Evolutionary conservation across 2,797 vertebrate species (phyloP), one percentile per base, ranked within the genome.

Genomic region (Chloroceryle inda): DNA sequence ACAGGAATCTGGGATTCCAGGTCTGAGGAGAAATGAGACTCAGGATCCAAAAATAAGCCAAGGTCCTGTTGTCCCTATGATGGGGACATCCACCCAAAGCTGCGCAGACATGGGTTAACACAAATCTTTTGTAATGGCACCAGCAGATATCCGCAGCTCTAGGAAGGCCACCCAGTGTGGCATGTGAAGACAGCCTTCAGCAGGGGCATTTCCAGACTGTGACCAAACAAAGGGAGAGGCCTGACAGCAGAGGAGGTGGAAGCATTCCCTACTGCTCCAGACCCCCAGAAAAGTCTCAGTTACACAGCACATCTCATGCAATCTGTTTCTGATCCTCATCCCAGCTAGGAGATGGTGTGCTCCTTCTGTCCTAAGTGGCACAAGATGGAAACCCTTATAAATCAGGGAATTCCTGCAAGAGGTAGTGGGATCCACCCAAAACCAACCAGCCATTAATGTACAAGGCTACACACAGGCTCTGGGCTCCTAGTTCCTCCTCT

Each of bases 321-420:
- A 44, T 9, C 29, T 33, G 16, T 5, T 33, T 82, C 38, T 50
- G 24, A 74, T 55, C 62, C 69, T 37, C 56, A 35, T 17, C 52
- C 45, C 52, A 56, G 77, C 40, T 1, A 56, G 52, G 68, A 78
- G 40, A 77, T 5, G 5, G 56, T n/a, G 26, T 71, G 42, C 42
- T 82, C 40, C 68, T 86, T n/a, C 82, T 35, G 20, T 26, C 58
- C 59, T 75, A 35, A 61, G 63, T 3, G 1, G 22, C 37, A 20
- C 21, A 61, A 1, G 5, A 26, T 45, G 56, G 73, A 86, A 86
- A 49, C 22, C 29, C 29, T 42, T 64, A 56, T 44, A 66, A 91
- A 92, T 69, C 59, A 37, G 64, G 67, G 35, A 82, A 73, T 80
- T 92, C 71, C 92, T 95, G 72, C 87, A 94, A 94, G 37, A 94